Evolutionary conservation across 23 tunicate species (phyloP).

Genomic region (Ciona savignyi): DNA sequence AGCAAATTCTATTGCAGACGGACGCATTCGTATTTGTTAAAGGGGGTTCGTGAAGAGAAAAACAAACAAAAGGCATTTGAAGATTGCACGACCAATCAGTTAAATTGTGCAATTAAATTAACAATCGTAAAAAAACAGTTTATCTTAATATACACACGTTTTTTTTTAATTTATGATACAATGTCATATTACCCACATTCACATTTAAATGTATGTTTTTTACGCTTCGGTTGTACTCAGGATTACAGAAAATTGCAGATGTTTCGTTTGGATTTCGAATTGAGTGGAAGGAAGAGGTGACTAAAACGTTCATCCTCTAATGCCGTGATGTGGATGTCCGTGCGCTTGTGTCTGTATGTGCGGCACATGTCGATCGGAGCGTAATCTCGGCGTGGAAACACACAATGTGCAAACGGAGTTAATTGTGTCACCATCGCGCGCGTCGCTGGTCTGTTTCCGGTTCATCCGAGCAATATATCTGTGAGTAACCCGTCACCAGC

Average conservation of each 20-base stretch:
- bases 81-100: too few relatives aligned
- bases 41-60: not conserved
- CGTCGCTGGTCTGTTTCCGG: not conserved
- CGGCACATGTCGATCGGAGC: not conserved
- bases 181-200: too few relatives aligned
- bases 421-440: not conserved
- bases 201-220: not conserved
- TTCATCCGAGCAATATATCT: not conserved
- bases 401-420: conserved; percentile 1
- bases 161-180: too few relatives aligned
- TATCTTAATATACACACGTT: too few relatives aligned
- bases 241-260: too few relatives aligned
- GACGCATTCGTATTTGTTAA: not conserved
- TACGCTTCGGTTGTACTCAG: too few relatives aligned
- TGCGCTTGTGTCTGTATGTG: not conserved
- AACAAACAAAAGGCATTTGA: not conserved
- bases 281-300: not conserved
- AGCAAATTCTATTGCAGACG: not conserved
- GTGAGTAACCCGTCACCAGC: not conserved
- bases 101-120: too few relatives aligned
- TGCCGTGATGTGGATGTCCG: not conserved
- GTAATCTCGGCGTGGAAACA: not conserved
- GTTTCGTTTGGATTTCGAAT: not conserved
- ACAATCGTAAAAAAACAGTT: too few relatives aligned
- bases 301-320: not conserved